Evolutionary conservation across 2,113 vertebrate species (phyloP), one percentile per base, ranked within the genome.

Genomic region (Pelmatolapia mariae): DNA sequence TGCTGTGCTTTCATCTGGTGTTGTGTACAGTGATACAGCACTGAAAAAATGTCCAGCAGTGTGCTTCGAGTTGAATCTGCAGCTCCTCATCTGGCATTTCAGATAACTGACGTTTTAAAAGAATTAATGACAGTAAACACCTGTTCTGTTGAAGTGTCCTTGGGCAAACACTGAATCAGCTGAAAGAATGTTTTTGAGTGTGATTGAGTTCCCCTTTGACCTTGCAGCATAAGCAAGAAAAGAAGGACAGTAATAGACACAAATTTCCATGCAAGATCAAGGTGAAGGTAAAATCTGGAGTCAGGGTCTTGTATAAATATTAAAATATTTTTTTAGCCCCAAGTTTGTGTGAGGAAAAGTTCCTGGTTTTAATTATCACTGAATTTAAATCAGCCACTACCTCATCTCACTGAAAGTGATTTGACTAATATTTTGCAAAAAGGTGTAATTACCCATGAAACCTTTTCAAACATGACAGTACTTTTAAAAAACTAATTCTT

Each of bases 371-470:
- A 84, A 90, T 88, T 91, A 84, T 29, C 33, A 50, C 31, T 24
- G 57, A 66, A 82, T 80, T 82, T 80, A 15, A 89, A 88, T 36
- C 78, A 91, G 59, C 71, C 29, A 52, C 40, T 33, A 18, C 24
- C 82, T 68, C 12, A n/a, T 29, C 61, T 19, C 38, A 53, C 63
- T 56, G 85, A 88, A 53, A 33, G 38, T 24, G 7, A 86, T 88
- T 59, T 61, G 29, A 54, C 57, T 59, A 56, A 85, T 56, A 86
- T 63, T n/a, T 16, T 16, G 33, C 26, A 63, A 80, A 85, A 86
- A 86, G 31, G 80, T 81, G 52, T 80, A 90, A 91, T 89, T 89
- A 31, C 4, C 63, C 61, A 56, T 84, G 81, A 90, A 90, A 87
- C 36, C 10, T 31, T 50, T 56, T 76, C 53, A 79, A 84, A 89